Evolutionary conservation across 2,113 vertebrate species (phyloP), one percentile per base, ranked within the genome.

Genomic region (Phainopepla nitens): DNA sequence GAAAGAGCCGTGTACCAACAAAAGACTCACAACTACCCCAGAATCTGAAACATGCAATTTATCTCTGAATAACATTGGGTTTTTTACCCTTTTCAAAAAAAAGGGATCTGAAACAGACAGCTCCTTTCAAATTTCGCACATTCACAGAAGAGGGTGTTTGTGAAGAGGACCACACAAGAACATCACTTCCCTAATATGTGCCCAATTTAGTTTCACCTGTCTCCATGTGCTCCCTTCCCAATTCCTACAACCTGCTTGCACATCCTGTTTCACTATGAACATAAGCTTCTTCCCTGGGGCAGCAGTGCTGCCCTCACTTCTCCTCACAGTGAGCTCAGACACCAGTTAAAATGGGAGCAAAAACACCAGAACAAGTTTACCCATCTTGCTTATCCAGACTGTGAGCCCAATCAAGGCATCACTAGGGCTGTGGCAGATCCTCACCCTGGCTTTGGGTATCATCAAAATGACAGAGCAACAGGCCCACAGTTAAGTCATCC

Each of bases 261-360:
- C 91, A 98, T 98, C 98, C 97, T 97, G 95, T 97, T 98, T 98
- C 97, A 95, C 91, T 97, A 89, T 97, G 93, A 97, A 73, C 60
- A 94, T 10, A 15, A 89, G 95, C 88, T 91, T 96, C 87, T 89
- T 89, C 78, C 86, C 71, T 13, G 12, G 79, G 90, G 50, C 54
- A 94, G 64, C 9, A 10, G 64, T 1, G 0, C 81, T 91, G 56
- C 89, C 96, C 96, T 98, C 93, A 90, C 93, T 97, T 96, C 91
- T 94, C 96, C 91, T 94, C 96, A 79, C 33, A 6, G 64, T n/a
- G n/a, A 90, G 60, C 27, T 82, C 56, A 71, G 36, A 15, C 25
- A 80, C 51, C 42, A 88, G 21, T 15, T 41, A 68, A 91, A 83
- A 33, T 10, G 16, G 41, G 44, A 75, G 75, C 7, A 25, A 62